These are phyloP conservation scores for Hartigia nigra DNA, from an alignment of 2,888 invertebrate species.

Conservation along the genomic window DNA sequence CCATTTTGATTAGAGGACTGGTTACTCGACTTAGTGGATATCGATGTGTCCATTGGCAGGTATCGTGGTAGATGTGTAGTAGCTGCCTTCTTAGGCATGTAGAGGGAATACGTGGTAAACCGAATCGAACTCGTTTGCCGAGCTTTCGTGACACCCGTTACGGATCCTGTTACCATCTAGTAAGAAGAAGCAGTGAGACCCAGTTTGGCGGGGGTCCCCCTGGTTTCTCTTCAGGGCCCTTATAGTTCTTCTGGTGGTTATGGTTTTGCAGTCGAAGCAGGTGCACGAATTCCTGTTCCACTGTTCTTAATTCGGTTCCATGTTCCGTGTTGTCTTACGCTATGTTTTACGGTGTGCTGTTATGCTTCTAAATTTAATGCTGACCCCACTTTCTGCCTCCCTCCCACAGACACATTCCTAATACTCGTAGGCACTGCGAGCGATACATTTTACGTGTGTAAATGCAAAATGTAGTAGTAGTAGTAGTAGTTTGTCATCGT, in stretches of 20 bases:
- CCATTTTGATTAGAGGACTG: not conserved
- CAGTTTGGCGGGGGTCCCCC: no score
- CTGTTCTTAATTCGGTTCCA: not conserved
- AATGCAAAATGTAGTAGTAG: not conserved
- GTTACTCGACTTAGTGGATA: not conserved
- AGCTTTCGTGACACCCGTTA: constrained; percentile 34
- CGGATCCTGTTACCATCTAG: constrained; percentile 39
- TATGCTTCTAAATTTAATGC: not conserved
- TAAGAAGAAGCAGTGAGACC: constrained; percentile 26
- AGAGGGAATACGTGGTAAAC: not conserved
- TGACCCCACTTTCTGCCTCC: not conserved
- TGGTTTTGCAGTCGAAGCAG: not conserved
- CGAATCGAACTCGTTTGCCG: not conserved
- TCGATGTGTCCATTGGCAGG: not conserved
- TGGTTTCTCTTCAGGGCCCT: no score
- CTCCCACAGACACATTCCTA: not conserved
- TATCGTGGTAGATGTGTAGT: not conserved
- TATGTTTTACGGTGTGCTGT: no score
- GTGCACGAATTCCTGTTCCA: not conserved
- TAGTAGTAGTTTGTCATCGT: fast-evolving
- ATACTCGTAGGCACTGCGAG: not conserved
- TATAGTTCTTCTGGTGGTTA: not conserved
- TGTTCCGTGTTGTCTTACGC: no score
- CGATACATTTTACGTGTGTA: not conserved
- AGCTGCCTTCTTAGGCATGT: not conserved